Evolutionary conservation across 2,888 invertebrate species (phyloP).

Genomic region (Limnephilus marmoratus): DNA sequence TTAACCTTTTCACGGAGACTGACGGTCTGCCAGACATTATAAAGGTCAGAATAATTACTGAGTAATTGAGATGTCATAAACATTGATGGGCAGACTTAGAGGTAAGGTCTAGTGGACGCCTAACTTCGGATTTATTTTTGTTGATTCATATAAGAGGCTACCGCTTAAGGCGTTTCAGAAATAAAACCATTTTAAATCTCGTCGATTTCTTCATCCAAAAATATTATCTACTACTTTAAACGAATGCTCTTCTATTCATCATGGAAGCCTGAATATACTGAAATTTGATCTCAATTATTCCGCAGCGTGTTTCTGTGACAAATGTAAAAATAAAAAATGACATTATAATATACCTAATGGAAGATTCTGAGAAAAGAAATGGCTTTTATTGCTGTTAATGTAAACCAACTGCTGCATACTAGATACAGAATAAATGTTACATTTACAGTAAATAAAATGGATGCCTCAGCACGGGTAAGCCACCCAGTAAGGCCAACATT

Average conservation of each 20-base stretch:
- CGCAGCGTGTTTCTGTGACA: neutral
- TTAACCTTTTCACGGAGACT: conserved; percentile 22
- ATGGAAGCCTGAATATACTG: neutral
- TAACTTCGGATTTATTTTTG: neutral
- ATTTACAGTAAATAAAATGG: too few species aligned
- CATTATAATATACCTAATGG: too few species aligned
- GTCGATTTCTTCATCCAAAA: neutral
- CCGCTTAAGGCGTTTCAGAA: neutral
- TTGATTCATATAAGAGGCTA: neutral
- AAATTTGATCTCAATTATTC: neutral
- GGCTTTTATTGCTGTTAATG: too few species aligned
- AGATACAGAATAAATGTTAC: too few species aligned
- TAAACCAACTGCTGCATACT: too few species aligned
- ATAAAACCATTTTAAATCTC: neutral
- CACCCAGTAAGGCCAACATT: too few species aligned
- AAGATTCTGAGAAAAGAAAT: too few species aligned
- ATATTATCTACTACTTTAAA: too few species aligned
- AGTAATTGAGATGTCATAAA: conserved; percentile 19
- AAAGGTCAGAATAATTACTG: conserved; percentile 36
- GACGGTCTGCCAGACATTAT: neutral
- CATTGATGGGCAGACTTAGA: neutral
- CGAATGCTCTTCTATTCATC: too few species aligned
- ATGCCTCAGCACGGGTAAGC: too few species aligned
- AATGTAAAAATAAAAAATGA: neutral
- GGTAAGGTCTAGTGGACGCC: neutral